Evolutionary conservation across 1,140 invertebrate species (phyloP).

Genomic region (Theocolax elegans): DNA sequence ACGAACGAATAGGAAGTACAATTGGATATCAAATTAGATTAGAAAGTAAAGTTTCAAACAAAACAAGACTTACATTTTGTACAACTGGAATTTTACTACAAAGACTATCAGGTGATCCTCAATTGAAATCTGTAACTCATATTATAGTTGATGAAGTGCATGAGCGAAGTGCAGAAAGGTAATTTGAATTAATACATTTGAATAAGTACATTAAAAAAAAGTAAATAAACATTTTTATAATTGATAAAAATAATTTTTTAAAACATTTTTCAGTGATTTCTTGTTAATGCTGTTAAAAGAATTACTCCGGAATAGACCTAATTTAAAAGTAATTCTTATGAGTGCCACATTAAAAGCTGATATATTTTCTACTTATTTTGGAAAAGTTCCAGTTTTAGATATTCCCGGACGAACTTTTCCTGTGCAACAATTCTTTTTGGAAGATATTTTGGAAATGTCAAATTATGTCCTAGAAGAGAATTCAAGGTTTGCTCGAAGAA

Average conservation of each 20-base stretch:
- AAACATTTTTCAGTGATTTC: conserved; percentile 76
- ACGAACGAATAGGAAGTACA: conserved; percentile 82
- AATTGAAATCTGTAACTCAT: conserved; percentile 78
- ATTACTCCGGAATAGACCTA: conserved; percentile 74
- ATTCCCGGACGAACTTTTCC: conserved; percentile 86
- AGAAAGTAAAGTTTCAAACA: conserved; percentile 80
- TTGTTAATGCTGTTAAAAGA: conserved; percentile 83
- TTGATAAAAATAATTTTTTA: conserved; percentile 16
- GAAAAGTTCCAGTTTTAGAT: conserved; percentile 74
- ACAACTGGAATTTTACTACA: conserved; percentile 91
- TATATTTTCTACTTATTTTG: conserved; percentile 84
- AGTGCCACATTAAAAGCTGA: conserved; percentile 87
- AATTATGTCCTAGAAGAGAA: conserved; percentile 79
- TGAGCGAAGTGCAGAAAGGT: conserved; percentile 73
- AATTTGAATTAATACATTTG: conserved; percentile 14
- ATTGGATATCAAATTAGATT: conserved; percentile 88
- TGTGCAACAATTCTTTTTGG: conserved; percentile 82
- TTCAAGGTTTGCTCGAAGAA: conserved; percentile 74
- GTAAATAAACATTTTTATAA: neutral
- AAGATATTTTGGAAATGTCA: conserved; percentile 78
- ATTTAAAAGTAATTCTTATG: conserved; percentile 87
- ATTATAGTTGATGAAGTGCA: conserved; percentile 93
- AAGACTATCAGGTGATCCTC: conserved; percentile 80
- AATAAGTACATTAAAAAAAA: neutral
- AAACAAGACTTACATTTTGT: conserved; percentile 87